phyloP scores from a whole-genome alignment of 1,140 invertebrate genomes.

The Drosophila setifemur region DNA sequence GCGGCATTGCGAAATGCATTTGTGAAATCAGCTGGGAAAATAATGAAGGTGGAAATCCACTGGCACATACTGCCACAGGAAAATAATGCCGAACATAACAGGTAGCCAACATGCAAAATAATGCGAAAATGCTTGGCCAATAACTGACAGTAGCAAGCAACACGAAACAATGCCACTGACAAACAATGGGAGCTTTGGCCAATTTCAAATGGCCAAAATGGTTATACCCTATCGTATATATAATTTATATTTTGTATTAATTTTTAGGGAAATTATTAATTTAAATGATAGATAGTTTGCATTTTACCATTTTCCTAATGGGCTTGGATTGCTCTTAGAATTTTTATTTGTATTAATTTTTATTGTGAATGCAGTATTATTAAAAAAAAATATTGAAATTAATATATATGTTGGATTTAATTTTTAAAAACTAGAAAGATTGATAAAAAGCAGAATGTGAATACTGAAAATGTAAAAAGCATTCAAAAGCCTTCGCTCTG shows the following conservation, averaged over 20 bases:
- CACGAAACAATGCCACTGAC: constrained; percentile 44
- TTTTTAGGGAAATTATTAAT: too few relatives aligned
- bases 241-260: too few relatives aligned
- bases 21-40: constrained; percentile 44
- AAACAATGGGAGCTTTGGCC: not conserved
- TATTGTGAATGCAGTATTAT: too few relatives aligned
- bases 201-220: too few relatives aligned
- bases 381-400: too few relatives aligned
- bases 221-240: too few relatives aligned
- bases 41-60: constrained; percentile 2
- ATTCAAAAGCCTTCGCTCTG: not conserved
- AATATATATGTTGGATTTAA: too few relatives aligned
- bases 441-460: not conserved
- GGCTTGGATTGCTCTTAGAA: too few relatives aligned
- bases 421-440: not conserved
- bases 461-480: not conserved
- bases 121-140: constrained; percentile 55
- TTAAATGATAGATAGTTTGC: too few relatives aligned
- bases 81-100: not conserved
- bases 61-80: constrained; percentile 4
- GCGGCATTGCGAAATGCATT: constrained; percentile 33
- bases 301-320: too few relatives aligned
- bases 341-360: not conserved
- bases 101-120: constrained; percentile 51
- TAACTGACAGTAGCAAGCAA: constrained; percentile 64